Evolutionary conservation across 1,140 invertebrate species (phyloP).

Genomic region (Trypoxylus dichotomus): DNA sequence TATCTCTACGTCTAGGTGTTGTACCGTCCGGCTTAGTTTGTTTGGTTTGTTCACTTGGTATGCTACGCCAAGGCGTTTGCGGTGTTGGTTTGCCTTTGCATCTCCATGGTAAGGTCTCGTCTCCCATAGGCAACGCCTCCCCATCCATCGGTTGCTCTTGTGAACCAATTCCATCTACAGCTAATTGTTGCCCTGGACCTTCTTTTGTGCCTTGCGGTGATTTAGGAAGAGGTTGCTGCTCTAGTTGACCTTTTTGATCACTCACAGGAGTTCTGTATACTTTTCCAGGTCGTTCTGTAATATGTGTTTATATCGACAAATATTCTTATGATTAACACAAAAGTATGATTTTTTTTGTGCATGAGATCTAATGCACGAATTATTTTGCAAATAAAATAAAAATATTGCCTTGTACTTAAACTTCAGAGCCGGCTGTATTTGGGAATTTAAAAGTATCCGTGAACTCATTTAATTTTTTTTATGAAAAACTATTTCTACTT

Average conservation of each 20-base stretch:
- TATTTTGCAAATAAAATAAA: not conserved
- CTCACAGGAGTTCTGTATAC: conserved; percentile 41
- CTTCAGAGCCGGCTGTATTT: too few species aligned
- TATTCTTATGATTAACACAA: not conserved
- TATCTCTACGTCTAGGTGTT: conserved; percentile 9
- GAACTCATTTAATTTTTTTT: too few species aligned
- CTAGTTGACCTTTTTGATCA: conserved; percentile 44
- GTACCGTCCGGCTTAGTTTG: conserved; percentile 31
- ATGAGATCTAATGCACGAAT: too few species aligned
- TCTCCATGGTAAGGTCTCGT: conserved; percentile 60
- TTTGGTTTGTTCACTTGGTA: not conserved
- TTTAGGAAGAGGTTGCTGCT: conserved; percentile 27
- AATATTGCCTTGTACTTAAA: not conserved
- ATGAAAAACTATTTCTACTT: too few species aligned
- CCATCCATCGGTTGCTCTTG: conserved; percentile 48
- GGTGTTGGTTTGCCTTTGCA: conserved; percentile 23
- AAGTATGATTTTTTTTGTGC: too few species aligned
- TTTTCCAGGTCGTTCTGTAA: conserved; percentile 46
- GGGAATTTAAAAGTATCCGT: not conserved
- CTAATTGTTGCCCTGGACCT: conserved; percentile 30
- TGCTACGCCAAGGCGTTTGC: conserved; percentile 27
- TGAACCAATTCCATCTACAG: conserved; percentile 32
- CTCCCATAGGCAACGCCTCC: conserved; percentile 55
- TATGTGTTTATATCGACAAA: conserved; percentile 12
- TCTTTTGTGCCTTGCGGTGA: conserved; percentile 29